phyloP scores from a whole-genome alignment of 2,797 vertebrate species.

The Morelia viridis region DNA sequence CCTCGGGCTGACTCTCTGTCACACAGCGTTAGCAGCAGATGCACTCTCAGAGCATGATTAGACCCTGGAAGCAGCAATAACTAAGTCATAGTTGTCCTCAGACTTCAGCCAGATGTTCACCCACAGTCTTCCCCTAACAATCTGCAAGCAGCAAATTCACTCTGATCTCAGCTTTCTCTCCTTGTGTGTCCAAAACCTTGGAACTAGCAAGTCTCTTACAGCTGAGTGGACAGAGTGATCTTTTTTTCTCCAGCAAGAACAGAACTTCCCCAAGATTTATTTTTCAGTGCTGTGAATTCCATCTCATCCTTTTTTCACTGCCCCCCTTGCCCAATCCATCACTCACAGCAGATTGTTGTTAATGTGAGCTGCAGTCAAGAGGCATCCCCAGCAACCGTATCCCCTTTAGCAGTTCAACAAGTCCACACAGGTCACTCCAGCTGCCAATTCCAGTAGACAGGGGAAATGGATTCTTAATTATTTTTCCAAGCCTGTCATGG shows the following conservation, averaged over 20 bases:
- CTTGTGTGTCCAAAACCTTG: slow-evolving; percentile 35
- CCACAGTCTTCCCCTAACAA: slow-evolving; percentile 34
- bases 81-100: neutral
- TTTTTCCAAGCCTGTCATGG: slow-evolving; percentile 40
- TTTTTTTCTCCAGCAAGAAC: neutral
- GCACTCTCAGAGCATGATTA: neutral
- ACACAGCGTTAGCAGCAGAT: neutral
- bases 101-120: slow-evolving; percentile 2
- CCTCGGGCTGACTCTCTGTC: neutral
- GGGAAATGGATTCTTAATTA: slow-evolving; percentile 41
- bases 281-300: neutral
- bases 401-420: slow-evolving; percentile 27
- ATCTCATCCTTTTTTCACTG: neutral
- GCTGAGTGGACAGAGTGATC: neutral
- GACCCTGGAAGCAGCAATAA: slow-evolving; percentile 13
- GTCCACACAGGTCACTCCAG: slow-evolving; percentile 23
- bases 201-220: slow-evolving; percentile 28
- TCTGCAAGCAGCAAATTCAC: slow-evolving; percentile 27
- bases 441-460: slow-evolving; percentile 29
- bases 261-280: neutral
- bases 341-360: slow-evolving; percentile 8
- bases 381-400: slow-evolving; percentile 29
- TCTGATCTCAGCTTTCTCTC: slow-evolving; percentile 36
- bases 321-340: neutral
- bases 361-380: slow-evolving; percentile 21